phyloP scores from a whole-genome alignment of 2,888 invertebrate species.

The Galeopsomyia nigrocyanea region DNA sequence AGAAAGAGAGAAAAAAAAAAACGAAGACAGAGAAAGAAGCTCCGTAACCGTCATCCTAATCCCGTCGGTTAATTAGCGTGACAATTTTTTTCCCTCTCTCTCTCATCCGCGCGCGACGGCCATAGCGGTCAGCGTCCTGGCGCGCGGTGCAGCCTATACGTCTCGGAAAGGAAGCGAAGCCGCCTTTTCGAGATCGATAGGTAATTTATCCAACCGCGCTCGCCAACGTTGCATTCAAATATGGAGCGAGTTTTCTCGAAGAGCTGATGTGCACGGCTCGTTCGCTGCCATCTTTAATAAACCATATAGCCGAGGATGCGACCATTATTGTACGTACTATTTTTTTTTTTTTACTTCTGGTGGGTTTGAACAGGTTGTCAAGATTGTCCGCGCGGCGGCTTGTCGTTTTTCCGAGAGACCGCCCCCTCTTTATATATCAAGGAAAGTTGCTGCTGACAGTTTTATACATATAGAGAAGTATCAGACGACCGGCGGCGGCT shows the following conservation, averaged over 20 bases:
- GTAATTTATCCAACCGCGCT: slow-evolving; percentile 42
- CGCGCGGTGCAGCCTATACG: not conserved
- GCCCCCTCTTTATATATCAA: slow-evolving; percentile 22
- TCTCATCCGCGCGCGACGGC: not conserved
- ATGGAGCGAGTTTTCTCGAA: slow-evolving; percentile 50
- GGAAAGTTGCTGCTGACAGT: not conserved
- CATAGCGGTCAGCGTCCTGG: slow-evolving; percentile 22
- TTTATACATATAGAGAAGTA: slow-evolving; percentile 3
- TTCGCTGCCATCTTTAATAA: slow-evolving; percentile 64
- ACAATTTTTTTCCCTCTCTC: slow-evolving; percentile 18
- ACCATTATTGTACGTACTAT: too few species aligned
- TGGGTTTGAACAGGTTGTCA: slow-evolving; percentile 65
- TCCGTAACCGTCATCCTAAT: slow-evolving; percentile 7
- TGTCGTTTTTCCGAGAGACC: slow-evolving; percentile 49
- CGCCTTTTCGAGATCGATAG: slow-evolving; percentile 32
- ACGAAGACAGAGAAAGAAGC: too few species aligned
- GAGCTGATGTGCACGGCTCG: not conserved
- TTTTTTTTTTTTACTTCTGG: slow-evolving; percentile 46
- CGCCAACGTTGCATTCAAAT: slow-evolving; percentile 56
- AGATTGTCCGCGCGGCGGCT: slow-evolving; percentile 59
- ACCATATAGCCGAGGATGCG: slow-evolving; percentile 51
- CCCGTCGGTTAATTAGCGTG: slow-evolving; percentile 40
- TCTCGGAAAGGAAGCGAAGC: slow-evolving; percentile 40
- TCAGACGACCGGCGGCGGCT: not conserved
- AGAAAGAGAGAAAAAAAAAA: too few species aligned